Percentiles rank a stretch among this genome's conserved stretches.
phyloP scores from a whole-genome alignment of 2,888 invertebrate species.

The Tiliacea citrago region DNA sequence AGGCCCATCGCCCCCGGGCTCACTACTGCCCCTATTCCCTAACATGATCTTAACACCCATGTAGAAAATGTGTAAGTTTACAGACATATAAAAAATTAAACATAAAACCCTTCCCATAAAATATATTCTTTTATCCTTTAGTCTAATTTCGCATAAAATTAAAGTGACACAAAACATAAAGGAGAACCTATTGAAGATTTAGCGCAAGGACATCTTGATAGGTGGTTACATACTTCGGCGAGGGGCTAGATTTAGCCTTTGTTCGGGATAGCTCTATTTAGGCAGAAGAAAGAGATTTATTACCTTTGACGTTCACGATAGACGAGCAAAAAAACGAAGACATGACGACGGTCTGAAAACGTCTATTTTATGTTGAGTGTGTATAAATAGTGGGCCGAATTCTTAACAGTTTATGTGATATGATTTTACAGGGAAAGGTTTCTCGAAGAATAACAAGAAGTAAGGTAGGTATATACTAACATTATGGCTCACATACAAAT shows the following conservation, averaged over 20 bases:
- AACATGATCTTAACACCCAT: constrained; percentile 33
- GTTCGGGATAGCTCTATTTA: constrained; percentile 67
- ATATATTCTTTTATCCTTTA: constrained; percentile 20
- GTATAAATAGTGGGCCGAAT: constrained; percentile 44
- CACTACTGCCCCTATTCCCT: constrained; percentile 34
- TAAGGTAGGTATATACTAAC: not conserved
- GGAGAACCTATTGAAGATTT: constrained; percentile 50
- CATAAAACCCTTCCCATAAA: constrained; percentile 25
- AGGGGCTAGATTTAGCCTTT: constrained; percentile 54
- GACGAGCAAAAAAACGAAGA: constrained; percentile 64
- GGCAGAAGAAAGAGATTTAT: constrained; percentile 70
- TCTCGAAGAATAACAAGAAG: constrained; percentile 3
- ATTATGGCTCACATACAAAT: not conserved
- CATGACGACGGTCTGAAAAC: constrained; percentile 58
- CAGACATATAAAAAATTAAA: constrained; percentile 29
- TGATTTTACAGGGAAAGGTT: constrained; percentile 24
- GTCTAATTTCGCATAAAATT: constrained; percentile 56
- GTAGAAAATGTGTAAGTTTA: constrained; percentile 40
- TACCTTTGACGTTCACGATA: constrained; percentile 66
- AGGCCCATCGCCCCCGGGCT: constrained; percentile 42
- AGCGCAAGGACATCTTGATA: constrained; percentile 56
- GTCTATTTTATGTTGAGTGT: constrained; percentile 55
- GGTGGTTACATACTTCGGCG: constrained; percentile 43
- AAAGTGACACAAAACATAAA: constrained; percentile 51
- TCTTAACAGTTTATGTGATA: constrained; percentile 30